phyloP scores from a whole-genome alignment of 64 coral and sea anemone species.

The Cladopsammia gracilis region DNA sequence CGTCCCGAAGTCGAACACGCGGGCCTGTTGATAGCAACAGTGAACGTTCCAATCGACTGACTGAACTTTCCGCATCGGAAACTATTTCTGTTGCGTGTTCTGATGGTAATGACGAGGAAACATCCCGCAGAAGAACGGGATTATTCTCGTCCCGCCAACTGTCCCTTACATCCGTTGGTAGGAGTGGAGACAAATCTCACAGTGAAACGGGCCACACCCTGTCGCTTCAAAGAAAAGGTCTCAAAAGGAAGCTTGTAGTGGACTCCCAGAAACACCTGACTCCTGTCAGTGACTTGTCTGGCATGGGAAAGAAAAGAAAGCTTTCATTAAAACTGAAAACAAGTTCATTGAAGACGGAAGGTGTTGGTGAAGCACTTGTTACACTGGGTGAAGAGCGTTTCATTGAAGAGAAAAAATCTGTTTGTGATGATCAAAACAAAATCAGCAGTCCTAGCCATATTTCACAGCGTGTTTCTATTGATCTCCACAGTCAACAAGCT shows the following conservation, averaged over 20 bases:
- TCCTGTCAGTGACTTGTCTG: neutral
- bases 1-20: constrained; percentile 7
- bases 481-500: neutral
- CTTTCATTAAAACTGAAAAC: neutral
- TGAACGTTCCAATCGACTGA: neutral
- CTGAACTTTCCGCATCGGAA: neutral
- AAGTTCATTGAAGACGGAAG: neutral
- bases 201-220: neutral
- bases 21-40: neutral
- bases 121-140: neutral
- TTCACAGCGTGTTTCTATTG: too few species aligned
- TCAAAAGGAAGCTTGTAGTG: constrained; percentile 1
- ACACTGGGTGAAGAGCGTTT: neutral
- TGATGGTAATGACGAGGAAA: neutral
- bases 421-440: neutral
- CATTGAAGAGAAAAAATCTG: neutral
- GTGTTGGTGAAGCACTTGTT: neutral
- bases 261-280: neutral
- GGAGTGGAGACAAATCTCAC: neutral
- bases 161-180: neutral
- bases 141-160: neutral
- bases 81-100: neutral
- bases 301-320: constrained; percentile 23
- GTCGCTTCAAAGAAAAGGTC: constrained; percentile 5
- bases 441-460: neutral